These are phyloP conservation scores for Melieria omissa DNA, from an alignment of 2,888 invertebrate genomes.

Conservation along the genomic window DNA sequence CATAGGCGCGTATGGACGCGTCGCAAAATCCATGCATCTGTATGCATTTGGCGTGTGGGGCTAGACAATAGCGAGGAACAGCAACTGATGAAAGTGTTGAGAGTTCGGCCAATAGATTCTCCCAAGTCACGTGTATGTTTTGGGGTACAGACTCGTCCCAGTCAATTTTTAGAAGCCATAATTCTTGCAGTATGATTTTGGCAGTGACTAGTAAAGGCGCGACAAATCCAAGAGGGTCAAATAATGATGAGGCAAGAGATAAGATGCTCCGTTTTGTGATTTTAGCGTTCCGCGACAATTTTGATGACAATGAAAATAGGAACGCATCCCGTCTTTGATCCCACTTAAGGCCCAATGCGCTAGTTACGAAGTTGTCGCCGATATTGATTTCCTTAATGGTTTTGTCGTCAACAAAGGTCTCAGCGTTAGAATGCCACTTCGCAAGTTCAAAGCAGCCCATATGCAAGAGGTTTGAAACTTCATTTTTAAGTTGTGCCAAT, in stretches of 20 bases:
- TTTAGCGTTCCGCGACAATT: neutral
- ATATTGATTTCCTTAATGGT: constrained; percentile 11
- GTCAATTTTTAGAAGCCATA: constrained; percentile 33
- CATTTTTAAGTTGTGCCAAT: neutral
- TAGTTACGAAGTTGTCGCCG: neutral
- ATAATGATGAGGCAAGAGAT: neutral
- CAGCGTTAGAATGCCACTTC: constrained; percentile 19
- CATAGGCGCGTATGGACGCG: constrained; percentile 34
- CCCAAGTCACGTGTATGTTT: constrained; percentile 16
- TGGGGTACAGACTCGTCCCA: constrained; percentile 27
- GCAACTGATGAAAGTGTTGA: neutral
- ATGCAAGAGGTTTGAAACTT: neutral
- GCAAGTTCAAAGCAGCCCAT: constrained; percentile 7
- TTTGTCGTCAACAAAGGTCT: constrained; percentile 4
- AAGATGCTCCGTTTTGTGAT: neutral
- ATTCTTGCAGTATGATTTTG: constrained; percentile 32
- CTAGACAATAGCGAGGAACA: constrained; percentile 9
- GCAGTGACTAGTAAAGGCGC: constrained; percentile 13
- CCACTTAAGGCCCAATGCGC: constrained; percentile 1
- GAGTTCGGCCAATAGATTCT: constrained; percentile 16
- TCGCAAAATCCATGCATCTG: constrained; percentile 40
- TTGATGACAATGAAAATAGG: constrained; percentile 3
- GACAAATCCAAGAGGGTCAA: neutral
- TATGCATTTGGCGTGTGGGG: neutral
- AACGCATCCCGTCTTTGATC: neutral